Evolutionary conservation across 92 coral and sea anemone species (phyloP).

Genomic region (Porites lobata): DNA sequence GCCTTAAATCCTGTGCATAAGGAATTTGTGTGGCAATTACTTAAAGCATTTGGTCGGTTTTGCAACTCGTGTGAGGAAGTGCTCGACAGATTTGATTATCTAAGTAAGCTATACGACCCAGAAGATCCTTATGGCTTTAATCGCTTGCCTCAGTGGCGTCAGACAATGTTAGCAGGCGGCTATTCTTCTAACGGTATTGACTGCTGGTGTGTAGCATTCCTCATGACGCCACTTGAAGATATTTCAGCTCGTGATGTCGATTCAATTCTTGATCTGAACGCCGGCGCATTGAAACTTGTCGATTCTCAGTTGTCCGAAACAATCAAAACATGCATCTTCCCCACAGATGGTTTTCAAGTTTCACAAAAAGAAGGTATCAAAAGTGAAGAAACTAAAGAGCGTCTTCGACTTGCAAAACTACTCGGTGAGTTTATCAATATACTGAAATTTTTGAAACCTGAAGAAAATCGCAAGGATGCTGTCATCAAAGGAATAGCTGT

Average conservation of each 20-base stretch:
- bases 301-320: conserved; percentile 28
- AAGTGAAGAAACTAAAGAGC: conserved; percentile 27
- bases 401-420: conserved; percentile 65
- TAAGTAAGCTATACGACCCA: conserved; percentile 23
- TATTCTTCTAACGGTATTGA: conserved; percentile 44
- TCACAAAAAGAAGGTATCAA: conserved; percentile 5
- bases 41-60: conserved; percentile 22
- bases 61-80: conserved; percentile 30
- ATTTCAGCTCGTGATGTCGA: conserved; percentile 69
- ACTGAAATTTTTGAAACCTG: conserved; percentile 15
- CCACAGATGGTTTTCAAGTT: conserved; percentile 27
- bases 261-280: conserved; percentile 60
- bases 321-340: conserved; percentile 42
- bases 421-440: conserved; percentile 66
- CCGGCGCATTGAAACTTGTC: conserved; percentile 32
- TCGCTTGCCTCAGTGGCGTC: conserved; percentile 60
- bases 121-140: conserved; percentile 58
- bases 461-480: conserved; percentile 19
- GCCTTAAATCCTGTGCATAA: too few species aligned
- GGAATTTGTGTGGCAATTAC: conserved; percentile 32
- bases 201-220: conserved; percentile 75
- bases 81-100: neutral
- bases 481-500: conserved; percentile 27
- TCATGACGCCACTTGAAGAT: conserved; percentile 38
- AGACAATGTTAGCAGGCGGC: conserved; percentile 52